Base-by-base conservation (phyloP, 2,113 vertebrate species). In the Tachysurus fulvidraco region DNA sequence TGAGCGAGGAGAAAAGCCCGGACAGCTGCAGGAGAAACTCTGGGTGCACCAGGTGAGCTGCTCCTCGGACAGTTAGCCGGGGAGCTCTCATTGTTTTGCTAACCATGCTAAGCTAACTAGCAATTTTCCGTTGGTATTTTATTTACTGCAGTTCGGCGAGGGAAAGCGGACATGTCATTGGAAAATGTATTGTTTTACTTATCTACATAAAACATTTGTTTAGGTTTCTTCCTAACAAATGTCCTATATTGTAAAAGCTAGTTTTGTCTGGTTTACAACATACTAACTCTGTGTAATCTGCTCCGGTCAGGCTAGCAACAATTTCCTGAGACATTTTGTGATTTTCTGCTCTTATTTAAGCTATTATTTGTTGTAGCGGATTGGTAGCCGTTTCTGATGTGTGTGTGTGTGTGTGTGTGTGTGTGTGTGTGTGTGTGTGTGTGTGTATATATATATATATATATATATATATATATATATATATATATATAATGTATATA, bases 1-100 rank as follows among this genome's bases (percentile, higher is more conserved):
- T 96, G 95, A 96, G 93, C 94, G 94, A 96, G 93, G 95, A 96
- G 93, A 94, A 93, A 94, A 94, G 91, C 90, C 90, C 94, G 94
- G 94, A 93, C 90, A 93, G 92, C 94, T 94, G 93, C 93, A 96
- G 95, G 93, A 95, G 89, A 93, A 95, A 93, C 94, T 94, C 94
- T 94, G 95, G 95, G 94, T 94, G 94, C 93, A 95, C 95, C 94
- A 96, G 95, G 95, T 96, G 85, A 76, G 81, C 30, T 7, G n/a
- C 11, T 55, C 14, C 17, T 55, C 50, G 17, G 25, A 55, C 46
- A 36, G 50, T 44, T 46, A 67, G 59, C 84, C 10, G 14, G 55
- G 41, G 74, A 62, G 85, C 55, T 62, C 6, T 30, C 25, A 59
- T 7, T 8, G 17, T 86, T 88, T 93, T 30, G 81, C 85, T 52